These are phyloP conservation scores for Oreochromis mossambicus DNA, from an alignment of 2,797 vertebrate species.

Conservation along the genomic window DNA sequence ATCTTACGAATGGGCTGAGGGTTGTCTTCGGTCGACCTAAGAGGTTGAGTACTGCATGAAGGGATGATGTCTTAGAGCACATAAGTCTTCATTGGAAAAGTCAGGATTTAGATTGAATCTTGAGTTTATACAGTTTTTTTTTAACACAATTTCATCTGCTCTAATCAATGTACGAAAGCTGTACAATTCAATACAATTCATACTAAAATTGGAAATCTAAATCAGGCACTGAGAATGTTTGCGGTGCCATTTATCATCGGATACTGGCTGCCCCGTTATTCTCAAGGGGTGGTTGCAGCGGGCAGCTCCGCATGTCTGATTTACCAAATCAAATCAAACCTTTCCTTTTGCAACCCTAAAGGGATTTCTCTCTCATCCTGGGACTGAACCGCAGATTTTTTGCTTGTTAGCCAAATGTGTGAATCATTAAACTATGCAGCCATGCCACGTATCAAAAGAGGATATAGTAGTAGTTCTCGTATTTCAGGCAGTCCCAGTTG, in stretches of 20 bases:
- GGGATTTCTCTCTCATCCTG: neutral
- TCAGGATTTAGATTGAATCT: neutral
- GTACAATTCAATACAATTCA: no score
- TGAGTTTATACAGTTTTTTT: neutral
- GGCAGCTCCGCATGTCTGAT: neutral
- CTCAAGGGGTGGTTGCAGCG: neutral
- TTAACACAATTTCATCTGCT: neutral
- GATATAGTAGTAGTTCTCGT: neutral
- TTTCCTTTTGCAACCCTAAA: neutral
- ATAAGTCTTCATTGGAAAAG: neutral
- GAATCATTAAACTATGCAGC: neutral
- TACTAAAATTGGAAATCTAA: neutral
- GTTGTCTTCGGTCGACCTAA: neutral
- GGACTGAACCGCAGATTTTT: accelerated
- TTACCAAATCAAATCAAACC: neutral
- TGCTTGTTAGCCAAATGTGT: neutral
- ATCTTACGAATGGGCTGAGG: neutral
- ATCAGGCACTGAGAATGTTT: neutral
- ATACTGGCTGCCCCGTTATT: neutral
- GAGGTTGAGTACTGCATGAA: neutral
- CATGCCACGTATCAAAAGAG: neutral
- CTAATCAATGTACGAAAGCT: neutral
- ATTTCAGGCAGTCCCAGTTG: neutral
- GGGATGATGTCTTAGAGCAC: neutral
- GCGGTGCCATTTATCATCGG: neutral